These are phyloP conservation scores for Tragelaphus imberbis DNA, from an alignment of 2,113 vertebrate species.

Conservation along the genomic window DNA sequence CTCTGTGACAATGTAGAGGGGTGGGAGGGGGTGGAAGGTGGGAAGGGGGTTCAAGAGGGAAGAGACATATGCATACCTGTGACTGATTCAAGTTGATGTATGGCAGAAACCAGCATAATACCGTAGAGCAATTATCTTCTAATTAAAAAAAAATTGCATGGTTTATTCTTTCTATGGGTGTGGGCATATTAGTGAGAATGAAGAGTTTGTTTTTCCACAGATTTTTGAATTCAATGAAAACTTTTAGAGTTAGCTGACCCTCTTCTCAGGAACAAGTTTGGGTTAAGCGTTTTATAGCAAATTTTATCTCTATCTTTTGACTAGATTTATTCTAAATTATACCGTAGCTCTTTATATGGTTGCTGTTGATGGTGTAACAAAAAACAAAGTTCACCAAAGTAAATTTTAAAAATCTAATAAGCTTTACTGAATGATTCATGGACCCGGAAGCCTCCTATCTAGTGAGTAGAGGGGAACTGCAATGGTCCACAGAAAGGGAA, in stretches of 20 bases:
- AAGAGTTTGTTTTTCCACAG: not conserved
- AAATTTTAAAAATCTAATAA: not conserved
- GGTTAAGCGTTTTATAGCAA: not conserved
- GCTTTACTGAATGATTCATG: not conserved
- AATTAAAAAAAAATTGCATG: not conserved
- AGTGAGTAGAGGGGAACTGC: not conserved
- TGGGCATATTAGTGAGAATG: not conserved
- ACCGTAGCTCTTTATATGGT: not conserved
- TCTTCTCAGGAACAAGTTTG: not conserved
- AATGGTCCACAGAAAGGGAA: not conserved
- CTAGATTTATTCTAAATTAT: not conserved
- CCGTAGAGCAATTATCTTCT: fast-evolving
- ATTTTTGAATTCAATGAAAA: not conserved
- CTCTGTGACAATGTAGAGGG: fast-evolving
- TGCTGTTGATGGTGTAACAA: not conserved
- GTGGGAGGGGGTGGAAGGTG: not conserved
- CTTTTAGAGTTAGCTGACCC: not conserved
- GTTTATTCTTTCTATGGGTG: not conserved
- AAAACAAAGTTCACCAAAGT: not conserved
- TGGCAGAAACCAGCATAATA: not conserved
- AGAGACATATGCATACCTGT: not conserved
- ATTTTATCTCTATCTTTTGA: not conserved
- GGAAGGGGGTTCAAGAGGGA: not conserved
- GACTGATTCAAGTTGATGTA: not conserved
- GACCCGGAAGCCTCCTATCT: not conserved